These are phyloP conservation scores for Cuniculus paca DNA, from an alignment of 2,797 vertebrate genomes.

Conservation along the genomic window DNA sequence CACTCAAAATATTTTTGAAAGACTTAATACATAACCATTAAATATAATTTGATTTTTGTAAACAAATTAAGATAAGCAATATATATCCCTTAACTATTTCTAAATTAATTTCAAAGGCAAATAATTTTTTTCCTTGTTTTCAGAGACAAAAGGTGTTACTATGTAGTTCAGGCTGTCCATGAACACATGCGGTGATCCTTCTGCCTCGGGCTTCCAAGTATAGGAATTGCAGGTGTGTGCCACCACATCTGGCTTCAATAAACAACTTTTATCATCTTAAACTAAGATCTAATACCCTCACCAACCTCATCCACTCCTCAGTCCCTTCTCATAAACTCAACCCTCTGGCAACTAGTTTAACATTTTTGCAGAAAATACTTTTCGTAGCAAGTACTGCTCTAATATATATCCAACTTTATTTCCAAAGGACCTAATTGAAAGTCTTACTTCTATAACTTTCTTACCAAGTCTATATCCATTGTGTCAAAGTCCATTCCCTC, in stretches of 20 bases:
- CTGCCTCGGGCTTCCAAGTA: neutral
- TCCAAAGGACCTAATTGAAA: slow-evolving; percentile 50
- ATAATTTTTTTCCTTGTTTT: neutral
- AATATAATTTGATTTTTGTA: neutral
- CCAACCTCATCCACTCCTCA: neutral
- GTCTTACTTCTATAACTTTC: slow-evolving; percentile 74
- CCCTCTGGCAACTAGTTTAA: slow-evolving; percentile 28
- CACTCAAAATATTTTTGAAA: neutral
- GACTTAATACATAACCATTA: slow-evolving; percentile 1
- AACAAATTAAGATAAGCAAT: slow-evolving; percentile 42
- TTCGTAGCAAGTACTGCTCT: slow-evolving; percentile 9
- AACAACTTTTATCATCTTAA: slow-evolving; percentile 2
- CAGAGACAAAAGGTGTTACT: neutral
- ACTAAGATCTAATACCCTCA: slow-evolving; percentile 31
- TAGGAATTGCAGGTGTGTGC: neutral
- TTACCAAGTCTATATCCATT: slow-evolving; percentile 99
- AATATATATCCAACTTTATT: slow-evolving; percentile 69
- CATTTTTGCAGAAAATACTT: slow-evolving; percentile 50
- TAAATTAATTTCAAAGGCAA: slow-evolving; percentile 52
- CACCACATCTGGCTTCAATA: neutral
- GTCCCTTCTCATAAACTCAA: slow-evolving; percentile 26
- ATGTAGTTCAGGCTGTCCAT: neutral
- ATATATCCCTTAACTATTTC: neutral
- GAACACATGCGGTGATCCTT: neutral
- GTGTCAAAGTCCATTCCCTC: slow-evolving; percentile 99